Conservation (phyloP, 2,888 invertebrate species). For the Caradrina kadenii region DNA sequence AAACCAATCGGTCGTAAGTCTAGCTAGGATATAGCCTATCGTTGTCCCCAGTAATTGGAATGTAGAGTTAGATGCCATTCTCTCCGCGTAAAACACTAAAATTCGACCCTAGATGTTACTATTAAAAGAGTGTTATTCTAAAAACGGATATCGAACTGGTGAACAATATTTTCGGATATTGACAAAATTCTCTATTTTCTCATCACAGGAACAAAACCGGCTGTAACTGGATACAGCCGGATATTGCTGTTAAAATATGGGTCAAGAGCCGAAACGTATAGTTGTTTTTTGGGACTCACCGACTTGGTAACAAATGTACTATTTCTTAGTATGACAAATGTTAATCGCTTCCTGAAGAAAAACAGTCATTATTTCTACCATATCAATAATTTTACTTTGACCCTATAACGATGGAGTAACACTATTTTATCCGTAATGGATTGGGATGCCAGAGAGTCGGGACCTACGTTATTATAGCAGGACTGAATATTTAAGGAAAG, state of each 20-base stretch:
- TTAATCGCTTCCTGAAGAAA: conserved; percentile 19
- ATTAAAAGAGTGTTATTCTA: not conserved
- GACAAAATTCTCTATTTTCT: conserved; percentile 2
- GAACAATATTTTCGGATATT: not conserved
- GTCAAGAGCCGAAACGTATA: conserved; percentile 45
- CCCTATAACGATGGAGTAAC: not conserved
- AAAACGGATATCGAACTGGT: conserved; percentile 8
- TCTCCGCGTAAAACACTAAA: conserved; percentile 11
- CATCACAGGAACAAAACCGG: conserved; percentile 33
- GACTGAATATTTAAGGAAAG: no score
- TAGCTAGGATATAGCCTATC: conserved; percentile 22
- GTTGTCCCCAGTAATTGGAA: conserved; percentile 35
- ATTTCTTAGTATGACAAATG: conserved; percentile 10
- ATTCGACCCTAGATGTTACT: not conserved
- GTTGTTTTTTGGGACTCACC: conserved; percentile 4
- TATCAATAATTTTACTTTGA: conserved; percentile 12
- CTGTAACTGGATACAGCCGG: conserved; percentile 48
- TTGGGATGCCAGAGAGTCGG: not conserved
- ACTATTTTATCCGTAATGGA: not conserved
- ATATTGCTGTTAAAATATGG: conserved; percentile 59
- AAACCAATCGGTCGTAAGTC: conserved; percentile 8
- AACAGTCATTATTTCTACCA: conserved; percentile 15
- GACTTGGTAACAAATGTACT: not conserved
- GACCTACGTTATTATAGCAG: no score
- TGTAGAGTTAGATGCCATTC: conserved; percentile 19